Percentiles rank a stretch among this genome's conserved stretches.
phyloP scores from a whole-genome alignment of 2,888 invertebrate genomes.

The Melinopterus prodromus region DNA sequence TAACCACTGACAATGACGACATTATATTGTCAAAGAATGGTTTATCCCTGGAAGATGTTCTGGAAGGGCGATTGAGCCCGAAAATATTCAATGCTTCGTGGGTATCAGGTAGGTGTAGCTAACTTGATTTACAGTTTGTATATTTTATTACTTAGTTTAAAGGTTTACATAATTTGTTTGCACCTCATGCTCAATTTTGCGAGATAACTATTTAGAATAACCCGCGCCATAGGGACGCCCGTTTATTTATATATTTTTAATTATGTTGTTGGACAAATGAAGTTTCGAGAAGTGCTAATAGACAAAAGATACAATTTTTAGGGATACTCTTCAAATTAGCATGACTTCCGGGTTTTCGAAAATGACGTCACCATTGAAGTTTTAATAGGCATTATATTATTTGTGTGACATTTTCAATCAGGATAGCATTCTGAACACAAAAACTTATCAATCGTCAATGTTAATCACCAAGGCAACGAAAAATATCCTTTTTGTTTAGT shows the following conservation, averaged over 20 bases:
- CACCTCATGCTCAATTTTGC: no score
- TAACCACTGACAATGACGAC: slow-evolving; percentile 39
- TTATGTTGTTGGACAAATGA: neutral
- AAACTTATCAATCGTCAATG: no score
- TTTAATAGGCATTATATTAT: neutral
- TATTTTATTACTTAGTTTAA: no score
- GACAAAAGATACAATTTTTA: no score
- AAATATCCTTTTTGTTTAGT: no score
- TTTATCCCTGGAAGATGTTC: slow-evolving; percentile 75
- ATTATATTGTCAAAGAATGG: slow-evolving; percentile 45
- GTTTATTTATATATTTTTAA: neutral
- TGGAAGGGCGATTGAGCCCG: slow-evolving; percentile 72
- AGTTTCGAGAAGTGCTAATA: no score
- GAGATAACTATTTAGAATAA: neutral
- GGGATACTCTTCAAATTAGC: no score
- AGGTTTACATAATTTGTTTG: no score
- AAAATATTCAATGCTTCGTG: slow-evolving; percentile 82
- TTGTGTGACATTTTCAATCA: no score
- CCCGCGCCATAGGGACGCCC: neutral
- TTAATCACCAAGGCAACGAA: no score
- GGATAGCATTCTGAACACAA: no score
- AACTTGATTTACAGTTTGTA: neutral
- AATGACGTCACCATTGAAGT: neutral
- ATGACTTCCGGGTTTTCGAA: no score
- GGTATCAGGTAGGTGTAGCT: slow-evolving; percentile 71